phyloP scores from a whole-genome alignment of 2,113 vertebrate genomes.

The Lynx canadensis region DNA sequence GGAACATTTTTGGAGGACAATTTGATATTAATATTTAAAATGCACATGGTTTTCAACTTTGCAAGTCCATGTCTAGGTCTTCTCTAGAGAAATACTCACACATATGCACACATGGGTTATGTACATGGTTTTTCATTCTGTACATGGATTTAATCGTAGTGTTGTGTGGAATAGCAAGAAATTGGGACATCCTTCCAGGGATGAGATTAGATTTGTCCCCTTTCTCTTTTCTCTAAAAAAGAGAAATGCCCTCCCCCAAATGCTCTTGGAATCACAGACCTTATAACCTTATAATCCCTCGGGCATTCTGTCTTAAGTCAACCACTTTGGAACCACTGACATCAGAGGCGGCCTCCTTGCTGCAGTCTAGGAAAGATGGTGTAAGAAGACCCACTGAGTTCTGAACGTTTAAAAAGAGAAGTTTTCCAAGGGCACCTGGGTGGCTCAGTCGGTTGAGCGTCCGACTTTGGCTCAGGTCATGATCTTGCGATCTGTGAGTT shows the following conservation, averaged over 20 bases:
- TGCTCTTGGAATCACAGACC: not conserved
- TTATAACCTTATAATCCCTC: not conserved
- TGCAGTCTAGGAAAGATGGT: not conserved
- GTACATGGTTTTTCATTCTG: not conserved
- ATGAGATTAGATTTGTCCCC: not conserved
- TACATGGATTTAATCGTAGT: not conserved
- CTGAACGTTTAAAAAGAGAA: slow-evolving; percentile 22
- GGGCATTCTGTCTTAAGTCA: not conserved
- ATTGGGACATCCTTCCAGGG: not conserved
- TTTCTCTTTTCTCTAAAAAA: not conserved
- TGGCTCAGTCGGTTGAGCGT: too few relatives aligned
- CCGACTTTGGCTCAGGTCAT: too few relatives aligned
- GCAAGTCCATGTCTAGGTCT: not conserved
- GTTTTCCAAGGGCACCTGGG: too few relatives aligned
- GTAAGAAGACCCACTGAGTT: not conserved
- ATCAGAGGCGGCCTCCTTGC: not conserved
- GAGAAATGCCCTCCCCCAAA: not conserved
- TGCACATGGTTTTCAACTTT: slow-evolving; percentile 14
- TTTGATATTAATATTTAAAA: slow-evolving; percentile 34
- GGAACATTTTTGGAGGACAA: not conserved
- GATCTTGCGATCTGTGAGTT: too few relatives aligned
- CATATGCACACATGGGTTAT: not conserved
- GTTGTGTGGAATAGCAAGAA: slow-evolving; percentile 27
- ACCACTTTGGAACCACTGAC: not conserved
- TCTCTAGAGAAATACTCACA: not conserved